Evolutionary conservation across 2,113 vertebrate species (phyloP).

Genomic region (Oreochromis tanganicae): DNA sequence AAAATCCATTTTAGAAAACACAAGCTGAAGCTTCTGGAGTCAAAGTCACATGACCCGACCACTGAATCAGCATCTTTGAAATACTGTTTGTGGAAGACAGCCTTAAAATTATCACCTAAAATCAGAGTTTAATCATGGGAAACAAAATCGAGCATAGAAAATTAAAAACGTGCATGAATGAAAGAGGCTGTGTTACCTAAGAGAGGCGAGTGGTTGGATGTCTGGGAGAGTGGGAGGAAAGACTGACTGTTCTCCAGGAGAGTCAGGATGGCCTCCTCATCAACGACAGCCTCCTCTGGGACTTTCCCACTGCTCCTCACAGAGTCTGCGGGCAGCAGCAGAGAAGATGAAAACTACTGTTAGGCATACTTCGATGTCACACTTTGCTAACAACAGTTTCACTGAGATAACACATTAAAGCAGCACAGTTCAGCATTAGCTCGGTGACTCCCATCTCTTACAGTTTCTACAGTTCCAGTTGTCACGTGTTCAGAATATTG

Average conservation of each 20-base stretch:
- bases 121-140: background rate
- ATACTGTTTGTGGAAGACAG: background rate
- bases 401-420: background rate
- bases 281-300: constrained; percentile 84
- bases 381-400: background rate
- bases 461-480: background rate
- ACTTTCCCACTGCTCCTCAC: constrained; percentile 50
- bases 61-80: background rate
- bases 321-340: constrained; percentile 55
- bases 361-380: background rate
- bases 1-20: background rate
- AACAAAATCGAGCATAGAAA: background rate
- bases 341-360: background rate
- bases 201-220: constrained; percentile 78
- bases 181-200: constrained; percentile 61
- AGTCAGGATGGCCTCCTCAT: constrained; percentile 94
- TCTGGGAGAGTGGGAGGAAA: constrained; percentile 84
- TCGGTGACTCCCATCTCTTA: background rate
- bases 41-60: background rate
- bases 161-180: background rate
- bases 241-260: constrained; percentile 92
- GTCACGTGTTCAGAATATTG: too few relatives aligned
- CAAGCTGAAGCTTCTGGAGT: background rate
- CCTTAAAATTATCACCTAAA: background rate
- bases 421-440: background rate